Conservation (phyloP, 2,113 vertebrate species). For the Oplegnathus fasciatus region DNA sequence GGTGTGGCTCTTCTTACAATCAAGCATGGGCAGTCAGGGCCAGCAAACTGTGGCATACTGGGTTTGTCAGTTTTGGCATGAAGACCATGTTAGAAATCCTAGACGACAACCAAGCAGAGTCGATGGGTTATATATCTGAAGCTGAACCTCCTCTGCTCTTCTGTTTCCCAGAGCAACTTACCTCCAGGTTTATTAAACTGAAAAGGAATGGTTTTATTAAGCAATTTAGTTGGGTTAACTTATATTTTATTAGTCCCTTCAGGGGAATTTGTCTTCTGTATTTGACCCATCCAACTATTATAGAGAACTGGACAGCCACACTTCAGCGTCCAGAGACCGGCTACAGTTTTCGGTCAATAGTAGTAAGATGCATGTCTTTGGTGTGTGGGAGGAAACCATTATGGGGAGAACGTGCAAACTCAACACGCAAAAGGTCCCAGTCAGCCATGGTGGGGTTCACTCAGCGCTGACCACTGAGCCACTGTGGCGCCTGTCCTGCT, state of each 20-base stretch:
- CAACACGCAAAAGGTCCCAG: neutral
- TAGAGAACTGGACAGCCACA: neutral
- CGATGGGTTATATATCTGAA: neutral
- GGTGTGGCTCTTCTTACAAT: neutral
- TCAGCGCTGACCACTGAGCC: neutral
- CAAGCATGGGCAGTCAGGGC: slow-evolving; percentile 8
- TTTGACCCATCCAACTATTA: slow-evolving; percentile 1
- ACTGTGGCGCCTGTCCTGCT: neutral
- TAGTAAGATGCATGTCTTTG: slow-evolving; percentile 11
- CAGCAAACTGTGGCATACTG: neutral
- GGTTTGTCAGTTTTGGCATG: neutral
- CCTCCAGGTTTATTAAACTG: slow-evolving; percentile 1
- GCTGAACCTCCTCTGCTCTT: neutral
- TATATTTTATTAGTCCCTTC: slow-evolving; percentile 11
- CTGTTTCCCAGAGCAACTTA: neutral
- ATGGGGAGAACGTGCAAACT: neutral
- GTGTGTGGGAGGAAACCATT: neutral
- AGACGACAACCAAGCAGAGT: neutral
- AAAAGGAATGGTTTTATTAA: slow-evolving; percentile 11
- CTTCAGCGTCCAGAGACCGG: neutral
- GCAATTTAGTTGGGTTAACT: neutral
- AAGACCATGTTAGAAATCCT: neutral
- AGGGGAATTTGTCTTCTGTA: neutral
- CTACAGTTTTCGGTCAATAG: neutral
- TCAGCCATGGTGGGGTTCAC: neutral